Conservation (phyloP, 2,888 invertebrate species). For the Molanna angustata region DNA sequence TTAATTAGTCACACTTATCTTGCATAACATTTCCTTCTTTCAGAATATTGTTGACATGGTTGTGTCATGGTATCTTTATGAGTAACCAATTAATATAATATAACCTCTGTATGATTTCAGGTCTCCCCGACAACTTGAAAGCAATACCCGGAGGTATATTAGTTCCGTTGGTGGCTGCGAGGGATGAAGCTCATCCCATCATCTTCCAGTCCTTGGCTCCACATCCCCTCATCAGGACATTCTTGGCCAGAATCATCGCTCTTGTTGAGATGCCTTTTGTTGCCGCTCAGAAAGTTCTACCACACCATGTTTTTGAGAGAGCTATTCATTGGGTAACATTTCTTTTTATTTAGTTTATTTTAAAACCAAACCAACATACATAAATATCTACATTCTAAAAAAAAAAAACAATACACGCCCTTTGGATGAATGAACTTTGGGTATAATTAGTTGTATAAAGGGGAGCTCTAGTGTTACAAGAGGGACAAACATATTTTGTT, state of each 20-base stretch:
- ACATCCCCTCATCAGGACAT: slow-evolving; percentile 64
- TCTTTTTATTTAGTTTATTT: not conserved
- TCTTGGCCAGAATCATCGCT: slow-evolving; percentile 58
- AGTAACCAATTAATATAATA: no score
- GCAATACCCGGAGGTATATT: slow-evolving; percentile 62
- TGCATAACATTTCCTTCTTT: no score
- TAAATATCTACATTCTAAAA: not conserved
- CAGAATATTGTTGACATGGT: no score
- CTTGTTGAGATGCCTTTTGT: slow-evolving; percentile 64
- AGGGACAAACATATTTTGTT: no score
- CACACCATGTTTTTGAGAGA: slow-evolving; percentile 62
- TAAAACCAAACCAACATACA: not conserved
- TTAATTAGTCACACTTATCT: no score
- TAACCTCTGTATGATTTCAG: no score
- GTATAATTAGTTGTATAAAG: no score
- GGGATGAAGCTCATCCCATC: slow-evolving; percentile 56
- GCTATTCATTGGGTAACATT: slow-evolving; percentile 49
- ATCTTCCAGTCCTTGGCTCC: slow-evolving; percentile 54
- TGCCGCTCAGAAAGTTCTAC: slow-evolving; percentile 60
- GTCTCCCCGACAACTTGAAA: slow-evolving; percentile 65
- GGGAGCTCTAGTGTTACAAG: no score
- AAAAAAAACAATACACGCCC: no score
- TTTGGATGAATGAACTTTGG: no score
- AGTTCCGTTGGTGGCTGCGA: slow-evolving; percentile 56
- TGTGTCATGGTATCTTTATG: no score